Conservation (phyloP, 1,140 invertebrate species). For the Sycobia sp. region DNA sequence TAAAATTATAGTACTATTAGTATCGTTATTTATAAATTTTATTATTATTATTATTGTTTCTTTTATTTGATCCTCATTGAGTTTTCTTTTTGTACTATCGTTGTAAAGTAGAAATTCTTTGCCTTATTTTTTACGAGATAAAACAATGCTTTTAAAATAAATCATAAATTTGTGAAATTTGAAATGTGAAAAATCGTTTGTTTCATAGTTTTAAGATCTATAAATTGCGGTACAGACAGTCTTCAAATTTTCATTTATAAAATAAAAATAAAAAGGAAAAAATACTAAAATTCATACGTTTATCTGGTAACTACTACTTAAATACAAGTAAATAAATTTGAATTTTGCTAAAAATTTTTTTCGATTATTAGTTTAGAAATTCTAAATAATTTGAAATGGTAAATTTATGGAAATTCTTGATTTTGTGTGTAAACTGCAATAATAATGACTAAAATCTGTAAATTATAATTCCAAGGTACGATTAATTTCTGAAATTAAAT, state of each 20-base stretch:
- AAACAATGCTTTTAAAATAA: slow-evolving; percentile 40
- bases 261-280: background rate
- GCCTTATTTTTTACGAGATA: slow-evolving; percentile 20
- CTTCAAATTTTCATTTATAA: slow-evolving; percentile 23
- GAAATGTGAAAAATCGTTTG: slow-evolving; percentile 50
- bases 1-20: no score
- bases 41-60: no score
- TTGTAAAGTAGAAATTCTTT: slow-evolving; percentile 42
- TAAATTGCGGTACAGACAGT: slow-evolving; percentile 5
- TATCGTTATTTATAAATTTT: no score
- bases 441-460: background rate
- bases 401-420: no score
- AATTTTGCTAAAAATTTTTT: background rate
- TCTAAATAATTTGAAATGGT: no score
- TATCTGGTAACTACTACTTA: no score
- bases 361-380: no score
- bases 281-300: slow-evolving; percentile 22
- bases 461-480: background rate
- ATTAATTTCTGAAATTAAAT: background rate
- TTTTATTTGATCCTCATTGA: no score
- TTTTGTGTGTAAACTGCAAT: background rate
- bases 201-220: slow-evolving; percentile 47
- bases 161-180: slow-evolving; percentile 38
- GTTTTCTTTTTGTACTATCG: no score
- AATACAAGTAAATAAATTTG: background rate